Percentiles rank a stretch among this genome's conserved stretches.
These are phyloP conservation scores for Proisotoma minuta DNA, from an alignment of 2,888 invertebrate species.

Conservation along the genomic window DNA sequence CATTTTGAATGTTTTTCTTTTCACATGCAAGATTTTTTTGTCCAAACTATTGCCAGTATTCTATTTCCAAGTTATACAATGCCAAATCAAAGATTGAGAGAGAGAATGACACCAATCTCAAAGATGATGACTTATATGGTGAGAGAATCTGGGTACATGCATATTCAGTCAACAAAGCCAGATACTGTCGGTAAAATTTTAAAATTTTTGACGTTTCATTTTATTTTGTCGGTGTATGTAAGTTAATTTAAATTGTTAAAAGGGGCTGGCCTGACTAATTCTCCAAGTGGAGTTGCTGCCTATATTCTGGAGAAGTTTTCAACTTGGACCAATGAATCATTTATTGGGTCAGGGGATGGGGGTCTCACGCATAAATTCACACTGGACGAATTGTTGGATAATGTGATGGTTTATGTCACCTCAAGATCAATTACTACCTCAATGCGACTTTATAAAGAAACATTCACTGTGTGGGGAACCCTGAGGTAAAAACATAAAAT, in stretches of 20 bases:
- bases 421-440: constrained; percentile 53
- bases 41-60: constrained; percentile 50
- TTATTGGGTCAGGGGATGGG: constrained; percentile 59
- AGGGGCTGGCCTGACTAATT: constrained; percentile 55
- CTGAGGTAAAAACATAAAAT: neutral
- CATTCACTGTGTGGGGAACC: constrained; percentile 14
- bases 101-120: neutral
- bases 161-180: constrained; percentile 81
- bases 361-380: constrained; percentile 61
- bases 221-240: neutral
- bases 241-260: constrained; percentile 10
- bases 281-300: constrained; percentile 56
- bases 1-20: neutral
- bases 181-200: constrained; percentile 80
- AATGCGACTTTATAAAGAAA: constrained; percentile 54
- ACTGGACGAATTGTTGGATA: constrained; percentile 61
- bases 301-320: constrained; percentile 59
- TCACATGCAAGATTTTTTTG: neutral
- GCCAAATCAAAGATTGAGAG: constrained; percentile 5
- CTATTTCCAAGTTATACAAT: constrained; percentile 47
- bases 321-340: constrained; percentile 57
- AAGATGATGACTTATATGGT: constrained; percentile 45
- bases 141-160: constrained; percentile 57
- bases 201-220: constrained; percentile 6
- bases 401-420: constrained; percentile 57